A percentile compares a stretch with the other conserved stretches of the same genome.
phyloP scores from a whole-genome alignment of 1,140 invertebrate species.

The Drosophila bocki region DNA sequence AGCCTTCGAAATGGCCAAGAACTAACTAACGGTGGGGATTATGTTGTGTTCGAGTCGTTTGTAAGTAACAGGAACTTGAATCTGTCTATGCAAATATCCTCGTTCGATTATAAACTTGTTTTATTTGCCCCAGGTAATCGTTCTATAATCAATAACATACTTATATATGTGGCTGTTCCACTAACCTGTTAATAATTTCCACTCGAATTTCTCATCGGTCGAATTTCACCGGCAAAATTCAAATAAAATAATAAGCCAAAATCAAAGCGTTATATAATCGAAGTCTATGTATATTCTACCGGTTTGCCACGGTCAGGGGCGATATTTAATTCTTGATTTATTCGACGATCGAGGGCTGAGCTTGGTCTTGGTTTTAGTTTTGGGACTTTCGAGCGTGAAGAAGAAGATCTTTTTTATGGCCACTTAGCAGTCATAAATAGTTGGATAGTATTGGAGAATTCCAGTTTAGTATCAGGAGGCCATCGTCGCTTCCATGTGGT shows the following conservation, averaged over 20 bases:
- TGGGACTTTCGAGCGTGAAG: constrained; percentile 15
- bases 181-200: constrained; percentile 46
- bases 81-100: constrained; percentile 18
- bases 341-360: constrained; percentile 8
- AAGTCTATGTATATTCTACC: constrained; percentile 29
- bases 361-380: constrained; percentile 29
- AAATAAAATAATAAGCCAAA: constrained; percentile 23
- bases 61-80: constrained; percentile 16
- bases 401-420: constrained; percentile 50
- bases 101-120: constrained; percentile 22
- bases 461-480: constrained; percentile 39
- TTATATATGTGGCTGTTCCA: constrained; percentile 26
- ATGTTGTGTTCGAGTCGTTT: neutral
- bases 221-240: constrained; percentile 18
- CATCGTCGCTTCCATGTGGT: constrained; percentile 10
- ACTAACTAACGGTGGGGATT: neutral
- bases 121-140: constrained; percentile 5
- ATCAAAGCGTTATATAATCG: constrained; percentile 36
- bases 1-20: constrained; percentile 12
- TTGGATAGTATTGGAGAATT: constrained; percentile 31
- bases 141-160: constrained; percentile 13
- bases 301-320: constrained; percentile 25
- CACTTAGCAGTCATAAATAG: constrained; percentile 53
- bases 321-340: constrained; percentile 48
- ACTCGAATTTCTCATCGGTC: neutral